A percentile compares a stretch with the other conserved stretches of the same genome.
These are phyloP conservation scores for Liolophura sinensis DNA, from an alignment of 1,140 invertebrate genomes.

Conservation along the genomic window DNA sequence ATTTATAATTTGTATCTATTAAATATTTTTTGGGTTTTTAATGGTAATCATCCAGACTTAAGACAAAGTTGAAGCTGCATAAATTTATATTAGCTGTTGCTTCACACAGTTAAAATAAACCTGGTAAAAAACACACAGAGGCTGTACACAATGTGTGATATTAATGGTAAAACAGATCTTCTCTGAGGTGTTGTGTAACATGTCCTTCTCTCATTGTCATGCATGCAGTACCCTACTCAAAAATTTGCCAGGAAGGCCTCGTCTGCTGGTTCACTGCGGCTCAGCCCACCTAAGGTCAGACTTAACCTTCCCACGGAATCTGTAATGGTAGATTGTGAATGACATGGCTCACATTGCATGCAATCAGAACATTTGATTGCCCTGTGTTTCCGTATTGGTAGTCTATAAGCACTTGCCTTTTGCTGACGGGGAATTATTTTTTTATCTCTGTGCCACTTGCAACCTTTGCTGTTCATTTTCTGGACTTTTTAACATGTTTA, in stretches of 20 bases:
- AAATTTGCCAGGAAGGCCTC: constrained; percentile 97
- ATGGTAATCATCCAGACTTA: too few relatives aligned
- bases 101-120: too few relatives aligned
- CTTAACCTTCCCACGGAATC: constrained; percentile 2
- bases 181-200: background rate
- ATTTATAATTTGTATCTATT: too few relatives aligned
- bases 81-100: too few relatives aligned
- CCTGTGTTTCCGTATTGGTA: background rate
- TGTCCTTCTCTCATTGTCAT: background rate
- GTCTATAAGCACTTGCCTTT: background rate
- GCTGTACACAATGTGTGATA: too few relatives aligned
- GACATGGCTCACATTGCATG: constrained; percentile 4
- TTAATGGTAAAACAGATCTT: too few relatives aligned
- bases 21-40: too few relatives aligned
- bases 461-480: background rate
- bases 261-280: constrained; percentile 91
- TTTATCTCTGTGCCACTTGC: too few relatives aligned
- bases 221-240: constrained; percentile 87
- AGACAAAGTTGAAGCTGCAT: too few relatives aligned
- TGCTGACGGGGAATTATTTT: too few relatives aligned
- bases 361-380: background rate
- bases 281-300: constrained; percentile 69
- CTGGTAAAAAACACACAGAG: too few relatives aligned
- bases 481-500: background rate
- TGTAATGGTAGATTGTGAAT: background rate